Base-by-base conservation (phyloP, 2,113 vertebrate species). In the Amazona guildingii region DNA sequence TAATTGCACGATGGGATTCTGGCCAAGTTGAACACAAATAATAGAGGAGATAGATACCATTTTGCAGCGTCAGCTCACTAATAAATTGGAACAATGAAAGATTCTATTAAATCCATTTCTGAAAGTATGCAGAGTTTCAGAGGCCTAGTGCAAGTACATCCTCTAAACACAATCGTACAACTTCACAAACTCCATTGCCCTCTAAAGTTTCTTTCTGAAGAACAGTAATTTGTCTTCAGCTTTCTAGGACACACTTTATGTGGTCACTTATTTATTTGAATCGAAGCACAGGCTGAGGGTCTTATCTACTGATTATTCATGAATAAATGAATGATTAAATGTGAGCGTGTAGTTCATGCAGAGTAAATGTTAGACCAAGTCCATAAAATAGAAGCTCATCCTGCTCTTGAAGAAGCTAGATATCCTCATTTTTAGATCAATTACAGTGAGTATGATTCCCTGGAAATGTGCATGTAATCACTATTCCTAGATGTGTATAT, bases 101-200 rank as follows among this genome's bases (percentile, higher is more conserved):
- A 82, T 83, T 86, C 68, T 75, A 86, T 90, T 90, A 88, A 95
- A 93, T 90, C 70, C 4, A 27, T 95, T 96, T 97, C 86, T 86
- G 73, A 93, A 83, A 92, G 35, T 35, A 75, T 86, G 64, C 63
- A 88, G 75, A 83, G 62, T 89, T 90, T 86, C 84, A 88, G 82
- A 83, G 69, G 63, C 44, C 86, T 83, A 33, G 43, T 64, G 41
- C 64, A 94, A 91, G 54, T 77, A 78, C 31, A 81, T 94, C 76
- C 29, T 93, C 61, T 69, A 96, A 93, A 77, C 39, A 89, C 75
- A 72, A 72, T 73, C 68, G 68, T 29, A 73, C 23, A 86, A 92
- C 48, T 92, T 82, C 73, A 25, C 39, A 55, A 80, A 68, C 55
- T 90, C 59, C 57, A 11, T 61, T 84, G 74, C 17, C 91, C 87